A percentile compares a stretch with the other conserved stretches of the same genome.
Conservation (phyloP, 2,888 invertebrate species). For the Eupithecia subumbrata region DNA sequence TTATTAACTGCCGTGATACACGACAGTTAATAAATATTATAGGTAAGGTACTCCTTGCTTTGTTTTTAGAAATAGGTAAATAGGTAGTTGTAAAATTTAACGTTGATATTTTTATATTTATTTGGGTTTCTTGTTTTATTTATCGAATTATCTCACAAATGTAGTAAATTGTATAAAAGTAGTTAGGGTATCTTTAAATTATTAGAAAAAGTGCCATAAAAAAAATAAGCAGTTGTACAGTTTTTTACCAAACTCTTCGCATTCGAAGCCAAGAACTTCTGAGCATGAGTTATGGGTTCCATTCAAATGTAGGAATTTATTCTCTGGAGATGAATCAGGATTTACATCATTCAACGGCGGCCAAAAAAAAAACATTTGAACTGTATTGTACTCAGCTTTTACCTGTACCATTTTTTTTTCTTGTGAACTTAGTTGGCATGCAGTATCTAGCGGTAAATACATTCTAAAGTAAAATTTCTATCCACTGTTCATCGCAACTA, state of each 20-base stretch:
- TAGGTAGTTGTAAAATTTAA: not conserved
- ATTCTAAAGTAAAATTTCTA: not conserved
- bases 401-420: conserved; percentile 4
- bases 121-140: not conserved
- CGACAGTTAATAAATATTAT: too few relatives aligned
- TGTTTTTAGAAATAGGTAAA: not conserved
- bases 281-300: conserved; percentile 21
- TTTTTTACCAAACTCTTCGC: not conserved
- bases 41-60: too few relatives aligned
- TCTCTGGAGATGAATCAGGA: conserved; percentile 2
- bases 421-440: not conserved
- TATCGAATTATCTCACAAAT: not conserved
- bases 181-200: too few relatives aligned
- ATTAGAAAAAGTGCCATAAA: not conserved
- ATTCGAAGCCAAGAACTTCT: not conserved
- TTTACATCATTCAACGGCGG: not conserved
- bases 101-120: not conserved
- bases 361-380: not conserved
- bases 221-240: not conserved
- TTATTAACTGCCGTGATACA: not conserved
- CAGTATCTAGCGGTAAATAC: not conserved
- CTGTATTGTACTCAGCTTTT: conserved; percentile 11
- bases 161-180: not conserved
- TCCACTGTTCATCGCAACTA: not conserved
- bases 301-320: conserved; percentile 11